Evolutionary conservation across 2,888 invertebrate genomes (phyloP), one percentile per base, ranked within the genome.

Genomic region (Drosophila peninsularis): DNA sequence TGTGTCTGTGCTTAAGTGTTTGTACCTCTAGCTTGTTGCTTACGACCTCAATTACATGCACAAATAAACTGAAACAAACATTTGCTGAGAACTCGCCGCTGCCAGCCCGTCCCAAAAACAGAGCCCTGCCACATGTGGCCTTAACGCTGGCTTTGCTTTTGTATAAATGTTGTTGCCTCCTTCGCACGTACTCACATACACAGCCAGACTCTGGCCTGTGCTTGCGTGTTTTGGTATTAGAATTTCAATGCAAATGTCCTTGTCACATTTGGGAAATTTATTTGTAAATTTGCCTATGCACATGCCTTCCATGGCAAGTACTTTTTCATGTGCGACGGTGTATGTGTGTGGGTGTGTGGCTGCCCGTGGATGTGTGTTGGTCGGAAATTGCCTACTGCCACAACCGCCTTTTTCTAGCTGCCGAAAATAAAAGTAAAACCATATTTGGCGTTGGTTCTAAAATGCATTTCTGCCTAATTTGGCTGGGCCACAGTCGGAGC

Each of bases 11-110:
- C 63, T 19, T 39, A 36, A 24, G 47, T 52, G 63, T 53, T 34
- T 24, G 63, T 39, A 39, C 42, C 24, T 50, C 49, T 57, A 41
- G 57, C 50, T 47, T 84, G 71, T 81, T 83, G 80, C 83, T 84
- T 84, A 78, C 80, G 82, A 84, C 88, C 83, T 84, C 83, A 87
- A 87, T 84, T 87, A 84, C 85, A 80, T 87, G 75, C 71, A 85
- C 83, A 84, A 84, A 84, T 84, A 84, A 82, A 87, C 73, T 84
- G 88, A 88, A 84, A 87, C 85, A 85, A 87, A 82, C 85, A 84
- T 87, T 87, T 87, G 80, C 82, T 44, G 47, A 87, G 83, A 69
- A 78, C 88, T 82, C 78, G 55, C 42, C 69, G 72, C 71, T 77
- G 65, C 44, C 56, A 49, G 50, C 49, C 49, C 57, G 61, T 58